These are phyloP conservation scores for Gryllus longicercus DNA, from an alignment of 2,888 invertebrate species.

Conservation along the genomic window DNA sequence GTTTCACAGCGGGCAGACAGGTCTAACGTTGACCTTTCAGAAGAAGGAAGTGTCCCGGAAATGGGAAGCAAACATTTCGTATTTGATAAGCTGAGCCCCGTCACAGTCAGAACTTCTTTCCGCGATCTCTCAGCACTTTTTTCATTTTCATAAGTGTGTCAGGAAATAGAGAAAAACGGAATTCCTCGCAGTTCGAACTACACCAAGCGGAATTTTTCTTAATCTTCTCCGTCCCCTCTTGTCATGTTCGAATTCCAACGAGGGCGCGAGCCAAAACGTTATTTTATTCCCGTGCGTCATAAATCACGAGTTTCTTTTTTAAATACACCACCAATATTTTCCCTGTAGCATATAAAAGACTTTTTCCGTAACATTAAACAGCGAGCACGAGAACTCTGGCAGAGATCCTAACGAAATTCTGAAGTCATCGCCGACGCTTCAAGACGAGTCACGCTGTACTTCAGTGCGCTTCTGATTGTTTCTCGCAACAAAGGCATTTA, in stretches of 20 bases:
- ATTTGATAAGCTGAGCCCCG: background rate
- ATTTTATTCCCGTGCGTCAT: background rate
- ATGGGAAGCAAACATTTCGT: slow-evolving; percentile 1
- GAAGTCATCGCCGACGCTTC: background rate
- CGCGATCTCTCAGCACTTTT: background rate
- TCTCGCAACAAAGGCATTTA: slow-evolving; percentile 17
- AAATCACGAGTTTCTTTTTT: background rate
- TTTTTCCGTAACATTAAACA: background rate
- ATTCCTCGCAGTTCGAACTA: background rate
- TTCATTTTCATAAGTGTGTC: background rate
- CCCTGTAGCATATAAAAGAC: background rate
- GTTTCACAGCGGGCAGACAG: background rate
- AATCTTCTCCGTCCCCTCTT: background rate
- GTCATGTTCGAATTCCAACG: background rate
- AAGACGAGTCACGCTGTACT: background rate
- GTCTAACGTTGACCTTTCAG: slow-evolving; percentile 17
- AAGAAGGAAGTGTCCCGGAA: slow-evolving; percentile 17
- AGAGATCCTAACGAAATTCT: background rate
- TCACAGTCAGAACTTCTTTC: background rate
- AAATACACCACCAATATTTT: background rate
- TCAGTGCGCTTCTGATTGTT: background rate
- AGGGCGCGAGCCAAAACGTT: background rate
- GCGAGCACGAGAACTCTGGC: background rate
- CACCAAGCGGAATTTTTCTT: background rate
- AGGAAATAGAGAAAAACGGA: slow-evolving; percentile 4